Conservation (phyloP, 2,113 vertebrate genomes). For the Salvelinus fontinalis region DNA sequence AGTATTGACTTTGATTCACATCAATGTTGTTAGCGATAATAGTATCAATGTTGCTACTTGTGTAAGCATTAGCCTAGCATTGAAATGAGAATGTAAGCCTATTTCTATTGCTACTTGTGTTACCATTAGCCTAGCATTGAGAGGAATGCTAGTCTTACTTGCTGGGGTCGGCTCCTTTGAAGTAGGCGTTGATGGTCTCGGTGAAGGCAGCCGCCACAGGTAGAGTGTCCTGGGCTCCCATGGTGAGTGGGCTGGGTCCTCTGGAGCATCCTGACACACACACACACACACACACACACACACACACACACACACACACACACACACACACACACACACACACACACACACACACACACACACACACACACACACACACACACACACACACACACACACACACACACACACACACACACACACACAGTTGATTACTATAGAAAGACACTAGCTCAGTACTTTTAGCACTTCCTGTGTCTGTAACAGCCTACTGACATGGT, state of each 20-base stretch:
- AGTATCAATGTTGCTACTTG: not conserved
- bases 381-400: slow-evolving; percentile 14
- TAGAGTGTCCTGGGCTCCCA: slow-evolving; percentile 98
- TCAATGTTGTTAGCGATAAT: not conserved
- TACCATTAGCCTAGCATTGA: not conserved
- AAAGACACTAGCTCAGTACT: not conserved
- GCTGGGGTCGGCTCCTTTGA: slow-evolving; percentile 96
- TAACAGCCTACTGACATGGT: not conserved
- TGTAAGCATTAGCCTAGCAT: not conserved
- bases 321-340: slow-evolving; percentile 17
- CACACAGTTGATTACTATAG: not conserved
- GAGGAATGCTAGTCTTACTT: slow-evolving; percentile 78
- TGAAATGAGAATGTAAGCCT: not conserved
- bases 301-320: slow-evolving; percentile 1
- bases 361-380: slow-evolving; percentile 43
- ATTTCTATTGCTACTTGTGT: not conserved
- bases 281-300: slow-evolving; percentile 6
- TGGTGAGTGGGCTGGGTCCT: slow-evolving; percentile 95
- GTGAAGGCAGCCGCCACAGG: slow-evolving; percentile 98
- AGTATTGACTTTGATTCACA: too few relatives aligned
- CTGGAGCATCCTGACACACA: slow-evolving; percentile 85
- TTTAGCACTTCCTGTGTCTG: not conserved
- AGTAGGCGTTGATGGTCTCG: slow-evolving; percentile 95
- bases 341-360: slow-evolving; percentile 46
- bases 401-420: slow-evolving; percentile 41